phyloP scores from a whole-genome alignment of 1,140 invertebrate genomes.

The Anthonomus grandis region DNA sequence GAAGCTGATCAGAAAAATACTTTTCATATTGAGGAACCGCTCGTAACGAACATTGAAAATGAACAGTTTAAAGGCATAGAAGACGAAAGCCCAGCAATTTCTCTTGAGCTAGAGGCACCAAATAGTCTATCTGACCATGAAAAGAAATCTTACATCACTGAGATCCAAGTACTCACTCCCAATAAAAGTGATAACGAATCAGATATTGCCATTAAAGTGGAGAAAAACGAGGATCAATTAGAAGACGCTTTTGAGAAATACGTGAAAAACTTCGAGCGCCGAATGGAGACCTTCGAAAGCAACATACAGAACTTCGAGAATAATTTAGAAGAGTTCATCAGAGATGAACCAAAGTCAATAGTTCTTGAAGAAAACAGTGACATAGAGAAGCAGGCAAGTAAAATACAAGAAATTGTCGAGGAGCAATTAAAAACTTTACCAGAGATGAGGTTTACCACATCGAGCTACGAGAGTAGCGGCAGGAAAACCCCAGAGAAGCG shows the following conservation, averaged over 20 bases:
- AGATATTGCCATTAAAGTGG: constrained; percentile 37
- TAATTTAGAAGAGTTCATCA: constrained; percentile 24
- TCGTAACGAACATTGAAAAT: constrained; percentile 3
- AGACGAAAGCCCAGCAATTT: constrained; percentile 20
- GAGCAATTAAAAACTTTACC: constrained; percentile 46
- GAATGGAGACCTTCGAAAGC: constrained; percentile 34
- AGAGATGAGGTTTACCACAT: constrained; percentile 58
- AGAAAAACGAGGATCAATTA: constrained; percentile 27
- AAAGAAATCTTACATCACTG: constrained; percentile 42
- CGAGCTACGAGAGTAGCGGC: constrained; percentile 55
- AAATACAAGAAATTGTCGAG: constrained; percentile 45
- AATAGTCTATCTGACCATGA: constrained; percentile 25
- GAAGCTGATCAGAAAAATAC: constrained; percentile 17
- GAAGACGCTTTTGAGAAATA: constrained; percentile 43
- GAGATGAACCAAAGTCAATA: constrained; percentile 20
- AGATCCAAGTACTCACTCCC: constrained; percentile 44
- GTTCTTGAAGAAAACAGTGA: constrained; percentile 37
- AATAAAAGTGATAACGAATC: constrained; percentile 16
- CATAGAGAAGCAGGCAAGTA: constrained; percentile 40
- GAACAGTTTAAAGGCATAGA: constrained; percentile 15
- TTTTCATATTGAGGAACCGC: constrained; percentile 2
- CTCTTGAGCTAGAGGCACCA: constrained; percentile 10
- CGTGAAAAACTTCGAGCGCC: constrained; percentile 42
- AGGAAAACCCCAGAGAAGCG: constrained; percentile 46
- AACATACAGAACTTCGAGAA: constrained; percentile 39